These are phyloP conservation scores for Standfussiana lucernea DNA, from an alignment of 2,888 invertebrate species.

Conservation along the genomic window DNA sequence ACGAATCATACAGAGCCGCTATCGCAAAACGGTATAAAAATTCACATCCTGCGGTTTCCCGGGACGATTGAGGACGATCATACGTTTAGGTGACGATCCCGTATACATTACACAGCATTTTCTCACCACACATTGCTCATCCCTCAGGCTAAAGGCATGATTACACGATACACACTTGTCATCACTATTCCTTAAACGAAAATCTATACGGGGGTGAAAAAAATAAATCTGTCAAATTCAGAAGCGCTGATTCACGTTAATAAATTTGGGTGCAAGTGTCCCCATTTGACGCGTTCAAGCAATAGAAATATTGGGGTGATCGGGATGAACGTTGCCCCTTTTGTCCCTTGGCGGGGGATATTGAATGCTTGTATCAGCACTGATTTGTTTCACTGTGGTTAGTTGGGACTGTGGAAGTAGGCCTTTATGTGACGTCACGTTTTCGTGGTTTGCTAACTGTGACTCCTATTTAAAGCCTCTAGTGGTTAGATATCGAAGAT, in stretches of 20 bases:
- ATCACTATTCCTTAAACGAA: slow-evolving; percentile 62
- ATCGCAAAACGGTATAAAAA: not conserved
- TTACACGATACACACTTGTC: slow-evolving; percentile 53
- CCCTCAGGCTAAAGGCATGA: slow-evolving; percentile 39
- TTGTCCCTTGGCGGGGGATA: slow-evolving; percentile 59
- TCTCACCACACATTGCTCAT: slow-evolving; percentile 21
- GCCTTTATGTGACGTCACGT: slow-evolving; percentile 43
- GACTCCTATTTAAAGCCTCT: not conserved
- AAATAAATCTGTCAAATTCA: slow-evolving; percentile 69
- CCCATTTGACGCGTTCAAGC: slow-evolving; percentile 68
- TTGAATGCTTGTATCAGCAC: slow-evolving; percentile 66
- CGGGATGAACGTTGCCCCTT: slow-evolving; percentile 61
- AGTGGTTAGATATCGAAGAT: not conserved
- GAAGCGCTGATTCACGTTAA: slow-evolving; percentile 69
- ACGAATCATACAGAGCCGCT: not conserved
- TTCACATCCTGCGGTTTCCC: not conserved
- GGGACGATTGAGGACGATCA: not conserved
- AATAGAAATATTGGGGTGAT: slow-evolving; percentile 67
- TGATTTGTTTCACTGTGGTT: slow-evolving; percentile 59
- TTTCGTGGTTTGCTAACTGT: not conserved
- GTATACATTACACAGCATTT: slow-evolving; percentile 36
- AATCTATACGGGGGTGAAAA: slow-evolving; percentile 60
- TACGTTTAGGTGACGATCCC: slow-evolving; percentile 9
- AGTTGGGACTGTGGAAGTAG: not conserved
- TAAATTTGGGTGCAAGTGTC: slow-evolving; percentile 68